Base-by-base conservation (phyloP, 2,113 vertebrate genomes). In the Paralichthys olivaceus region DNA sequence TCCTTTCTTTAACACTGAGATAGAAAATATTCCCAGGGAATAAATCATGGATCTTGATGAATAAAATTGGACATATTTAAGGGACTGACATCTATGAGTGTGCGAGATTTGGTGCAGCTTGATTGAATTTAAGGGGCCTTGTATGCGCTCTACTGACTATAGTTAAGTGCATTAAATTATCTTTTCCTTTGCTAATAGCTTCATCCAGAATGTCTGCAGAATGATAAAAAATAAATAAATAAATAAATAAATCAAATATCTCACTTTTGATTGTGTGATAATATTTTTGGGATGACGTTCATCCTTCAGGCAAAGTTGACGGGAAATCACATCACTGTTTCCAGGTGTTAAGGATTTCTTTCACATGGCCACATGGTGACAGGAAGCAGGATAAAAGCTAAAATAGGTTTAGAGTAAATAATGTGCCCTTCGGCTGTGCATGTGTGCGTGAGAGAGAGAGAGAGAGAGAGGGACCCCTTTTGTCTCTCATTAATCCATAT, bases 401-500 rank as follows among this genome's bases (percentile, higher is more conserved):
- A 37, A 43, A 26, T 55, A 19, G 32, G 60, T 69, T 77, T 70
- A 49, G 68, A 74, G 78, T 84, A 87, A 84, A 78, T 56, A 83
- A 75, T 64, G 58, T 40, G 34, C 28, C 84, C 59, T 71, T 1
- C 14, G 79, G 83, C 72, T 69, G 3, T 69, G 32, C 20, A 32
- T 62, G 19, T 47, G 43, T 73, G 83, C 53, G 19, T 51, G 37
- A 56, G 28, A 40, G 34, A 4, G 25, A 26, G 22, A 56, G 22
- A 56, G 11, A 25, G 23, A 28, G 26, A 29, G 11, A 13, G 34
- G 17, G 84, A 87, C 84, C 75, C 80, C 60, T 8, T 82, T 82
- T 86, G 73, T 70, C 58, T 60, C 55, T 58, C 20, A 62, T 83
- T 72, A 87, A 84, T 90, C 89, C 59, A 89, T 78, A 80, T 76